These are phyloP conservation scores for Pectinophora gossypiella DNA, from an alignment of 1,140 invertebrate genomes.

Conservation along the genomic window DNA sequence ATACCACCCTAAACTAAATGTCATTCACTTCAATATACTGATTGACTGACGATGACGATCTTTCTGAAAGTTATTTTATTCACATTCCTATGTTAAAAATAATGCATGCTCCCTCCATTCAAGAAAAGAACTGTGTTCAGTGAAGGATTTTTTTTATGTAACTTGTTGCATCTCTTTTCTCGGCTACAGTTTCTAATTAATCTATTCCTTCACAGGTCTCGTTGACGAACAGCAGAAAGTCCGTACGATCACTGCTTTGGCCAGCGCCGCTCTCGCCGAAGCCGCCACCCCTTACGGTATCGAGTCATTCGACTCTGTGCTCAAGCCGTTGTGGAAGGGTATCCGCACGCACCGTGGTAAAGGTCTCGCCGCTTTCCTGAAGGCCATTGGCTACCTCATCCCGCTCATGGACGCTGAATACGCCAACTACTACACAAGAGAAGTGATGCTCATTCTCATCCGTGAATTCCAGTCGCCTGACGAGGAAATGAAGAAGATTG, in stretches of 20 bases:
- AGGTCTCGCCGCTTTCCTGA: conserved; percentile 98
- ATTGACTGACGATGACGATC: no score
- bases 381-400: conserved; percentile 99
- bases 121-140: no score
- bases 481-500: conserved; percentile 99
- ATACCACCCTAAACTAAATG: no score
- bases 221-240: conserved; percentile 94
- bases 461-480: conserved; percentile 99
- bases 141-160: no score
- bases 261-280: conserved; percentile 98
- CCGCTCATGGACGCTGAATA: conserved; percentile 99
- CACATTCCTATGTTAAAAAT: no score
- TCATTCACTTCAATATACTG: no score
- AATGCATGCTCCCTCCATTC: no score
- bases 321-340: conserved; percentile 99
- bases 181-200: neutral
- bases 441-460: conserved; percentile 99
- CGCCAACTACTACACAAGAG: conserved; percentile 99
- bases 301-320: conserved; percentile 99
- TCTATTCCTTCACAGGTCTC: conserved; percentile 67
- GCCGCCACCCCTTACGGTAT: conserved; percentile 99
- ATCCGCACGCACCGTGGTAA: conserved; percentile 98
- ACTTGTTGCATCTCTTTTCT: no score
- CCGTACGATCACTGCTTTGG: conserved; percentile 98
- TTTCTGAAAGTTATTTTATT: no score